Percentiles rank a stretch among this genome's conserved stretches.
These are phyloP conservation scores for Neosalanx taihuensis DNA, from an alignment of 2,797 vertebrate genomes.

Conservation along the genomic window DNA sequence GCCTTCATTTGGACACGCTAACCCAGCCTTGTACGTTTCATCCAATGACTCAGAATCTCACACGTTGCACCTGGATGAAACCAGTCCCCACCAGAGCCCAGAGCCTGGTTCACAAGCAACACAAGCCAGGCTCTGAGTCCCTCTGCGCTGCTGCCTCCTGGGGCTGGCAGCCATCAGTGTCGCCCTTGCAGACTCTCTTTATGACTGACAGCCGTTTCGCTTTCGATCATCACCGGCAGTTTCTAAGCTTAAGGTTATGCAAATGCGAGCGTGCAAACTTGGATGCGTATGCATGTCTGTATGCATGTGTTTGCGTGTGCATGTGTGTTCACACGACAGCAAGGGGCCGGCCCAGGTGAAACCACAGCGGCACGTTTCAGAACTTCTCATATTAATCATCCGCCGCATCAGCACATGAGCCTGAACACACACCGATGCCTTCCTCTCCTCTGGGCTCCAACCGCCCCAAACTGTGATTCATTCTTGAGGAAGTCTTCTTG, in stretches of 20 bases:
- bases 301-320: neutral
- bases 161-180: neutral
- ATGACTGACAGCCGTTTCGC: slow-evolving; percentile 54
- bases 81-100: no score
- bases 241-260: neutral
- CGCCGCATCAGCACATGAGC: no score
- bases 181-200: neutral
- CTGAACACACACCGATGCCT: neutral
- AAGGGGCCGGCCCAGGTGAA: slow-evolving; percentile 18
- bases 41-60: no score
- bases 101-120: no score
- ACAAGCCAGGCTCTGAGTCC: no score
- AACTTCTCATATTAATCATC: slow-evolving; percentile 32
- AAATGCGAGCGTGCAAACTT: neutral
- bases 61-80: no score
- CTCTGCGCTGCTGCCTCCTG: no score
- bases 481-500: neutral
- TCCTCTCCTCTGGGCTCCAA: no score
- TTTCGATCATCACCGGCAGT: slow-evolving; percentile 34
- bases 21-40: no score
- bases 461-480: no score
- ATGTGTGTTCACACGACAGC: neutral
- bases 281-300: slow-evolving; percentile 3
- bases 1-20: no score
- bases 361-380: slow-evolving; percentile 40